Conservation (phyloP, 2,888 invertebrate genomes). For the Dilophus febrilis region DNA sequence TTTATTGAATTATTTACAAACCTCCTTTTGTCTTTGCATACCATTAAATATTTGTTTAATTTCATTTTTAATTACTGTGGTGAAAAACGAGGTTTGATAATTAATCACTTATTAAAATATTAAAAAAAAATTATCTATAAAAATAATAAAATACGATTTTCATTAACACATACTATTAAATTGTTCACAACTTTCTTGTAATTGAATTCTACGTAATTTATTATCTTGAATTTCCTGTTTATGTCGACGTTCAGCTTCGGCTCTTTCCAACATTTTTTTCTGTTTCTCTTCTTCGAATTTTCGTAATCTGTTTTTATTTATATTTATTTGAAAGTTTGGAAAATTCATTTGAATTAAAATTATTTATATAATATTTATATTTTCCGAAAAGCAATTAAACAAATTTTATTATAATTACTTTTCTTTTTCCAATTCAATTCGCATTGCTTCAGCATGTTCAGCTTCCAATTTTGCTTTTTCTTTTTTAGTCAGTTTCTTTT, state of each 20-base stretch:
- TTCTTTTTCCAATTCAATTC: slow-evolving; percentile 30
- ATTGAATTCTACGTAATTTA: slow-evolving; percentile 22
- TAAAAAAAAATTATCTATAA: not conserved
- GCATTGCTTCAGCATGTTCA: slow-evolving; percentile 28
- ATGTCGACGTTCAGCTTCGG: slow-evolving; percentile 26
- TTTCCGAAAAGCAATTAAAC: not conserved
- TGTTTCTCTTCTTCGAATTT: slow-evolving; percentile 28
- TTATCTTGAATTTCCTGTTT: slow-evolving; percentile 27
- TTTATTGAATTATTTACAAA: too few species aligned
- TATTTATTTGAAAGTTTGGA: not conserved
- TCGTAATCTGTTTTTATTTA: slow-evolving; percentile 10
- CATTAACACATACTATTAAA: slow-evolving; percentile 14
- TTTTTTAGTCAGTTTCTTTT: slow-evolving; percentile 32
- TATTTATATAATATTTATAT: not conserved
- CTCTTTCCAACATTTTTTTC: slow-evolving; percentile 25
- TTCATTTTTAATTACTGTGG: slow-evolving; percentile 4
- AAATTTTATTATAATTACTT: slow-evolving; percentile 15
- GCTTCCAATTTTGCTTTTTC: slow-evolving; percentile 29
- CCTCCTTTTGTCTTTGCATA: slow-evolving; percentile 18
- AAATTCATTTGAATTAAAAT: too few species aligned
- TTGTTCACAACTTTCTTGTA: slow-evolving; percentile 24
- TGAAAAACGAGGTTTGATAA: too few species aligned
- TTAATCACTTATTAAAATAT: not conserved
- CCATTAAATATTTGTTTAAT: slow-evolving; percentile 22
- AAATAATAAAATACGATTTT: not conserved